Conservation (phyloP, 92 coral and sea anemone genomes). For the Siderastrea radians region DNA sequence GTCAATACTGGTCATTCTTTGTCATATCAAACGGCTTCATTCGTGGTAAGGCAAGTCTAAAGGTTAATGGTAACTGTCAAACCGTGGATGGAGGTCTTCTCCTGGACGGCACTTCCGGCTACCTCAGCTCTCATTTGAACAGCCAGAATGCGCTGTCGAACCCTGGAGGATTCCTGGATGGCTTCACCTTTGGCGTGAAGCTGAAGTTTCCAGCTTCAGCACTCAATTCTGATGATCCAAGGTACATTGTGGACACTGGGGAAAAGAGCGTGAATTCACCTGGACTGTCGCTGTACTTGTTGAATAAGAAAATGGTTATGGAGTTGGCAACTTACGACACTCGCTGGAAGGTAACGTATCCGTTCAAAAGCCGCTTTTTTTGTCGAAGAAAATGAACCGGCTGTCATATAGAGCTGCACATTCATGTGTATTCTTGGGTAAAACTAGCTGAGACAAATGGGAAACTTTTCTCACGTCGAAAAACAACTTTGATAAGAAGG, state of each 20-base stretch:
- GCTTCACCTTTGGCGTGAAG: slow-evolving; percentile 87
- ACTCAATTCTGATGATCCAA: slow-evolving; percentile 70
- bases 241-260: slow-evolving; percentile 91
- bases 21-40: slow-evolving; percentile 72
- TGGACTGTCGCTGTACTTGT: slow-evolving; percentile 90
- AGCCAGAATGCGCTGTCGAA: slow-evolving; percentile 70
- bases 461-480: too few species aligned
- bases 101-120: slow-evolving; percentile 89
- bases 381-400: too few species aligned
- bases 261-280: slow-evolving; percentile 80
- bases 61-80: slow-evolving; percentile 80
- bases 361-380: too few species aligned
- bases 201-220: slow-evolving; percentile 78
- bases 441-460: too few species aligned
- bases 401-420: too few species aligned
- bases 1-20: slow-evolving; percentile 88
- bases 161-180: slow-evolving; percentile 81
- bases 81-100: slow-evolving; percentile 84
- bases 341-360: slow-evolving; percentile 83
- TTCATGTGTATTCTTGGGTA: too few species aligned
- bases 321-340: slow-evolving; percentile 84
- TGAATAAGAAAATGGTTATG: slow-evolving; percentile 81
- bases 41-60: slow-evolving; percentile 78
- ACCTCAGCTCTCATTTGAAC: slow-evolving; percentile 75
- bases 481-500: too few species aligned